Conservation (phyloP, 1,140 invertebrate genomes). For the Lamellibrachia luymesi region DNA sequence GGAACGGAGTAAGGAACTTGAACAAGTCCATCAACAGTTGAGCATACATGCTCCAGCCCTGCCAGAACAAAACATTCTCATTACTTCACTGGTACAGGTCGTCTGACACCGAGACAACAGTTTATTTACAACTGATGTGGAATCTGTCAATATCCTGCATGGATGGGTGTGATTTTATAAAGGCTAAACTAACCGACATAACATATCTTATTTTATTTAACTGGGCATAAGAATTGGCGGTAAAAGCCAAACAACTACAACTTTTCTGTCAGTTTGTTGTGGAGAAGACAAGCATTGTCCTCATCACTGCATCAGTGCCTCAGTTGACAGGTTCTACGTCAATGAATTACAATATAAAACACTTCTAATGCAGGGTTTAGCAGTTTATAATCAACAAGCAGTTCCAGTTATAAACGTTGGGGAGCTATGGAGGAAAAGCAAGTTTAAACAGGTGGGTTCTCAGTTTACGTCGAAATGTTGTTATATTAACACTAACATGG, state of each 20-base stretch:
- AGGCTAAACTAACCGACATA: background rate
- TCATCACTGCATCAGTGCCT: background rate
- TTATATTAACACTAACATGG: too few species aligned
- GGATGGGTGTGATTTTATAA: background rate
- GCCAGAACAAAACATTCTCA: conserved; percentile 24
- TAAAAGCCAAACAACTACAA: background rate
- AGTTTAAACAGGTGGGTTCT: too few species aligned
- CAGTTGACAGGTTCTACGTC: too few species aligned
- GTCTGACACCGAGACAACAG: background rate
- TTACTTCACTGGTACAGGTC: background rate
- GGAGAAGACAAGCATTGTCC: background rate
- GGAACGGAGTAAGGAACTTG: conserved; percentile 93
- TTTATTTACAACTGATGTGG: background rate
- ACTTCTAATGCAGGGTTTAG: too few species aligned
- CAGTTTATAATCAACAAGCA: too few species aligned
- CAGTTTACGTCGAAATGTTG: too few species aligned
- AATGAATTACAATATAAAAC: too few species aligned
- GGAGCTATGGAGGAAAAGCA: too few species aligned
- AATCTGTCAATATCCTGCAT: background rate
- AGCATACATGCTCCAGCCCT: conserved; percentile 65
- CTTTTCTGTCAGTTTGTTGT: background rate
- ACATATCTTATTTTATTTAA: background rate
- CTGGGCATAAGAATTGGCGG: background rate
- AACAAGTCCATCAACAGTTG: conserved; percentile 94
- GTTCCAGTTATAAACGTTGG: too few species aligned